Percentiles rank a stretch among this genome's conserved stretches.
These are phyloP conservation scores for Aphrophora alni DNA, from an alignment of 2,888 invertebrate species.

Conservation along the genomic window DNA sequence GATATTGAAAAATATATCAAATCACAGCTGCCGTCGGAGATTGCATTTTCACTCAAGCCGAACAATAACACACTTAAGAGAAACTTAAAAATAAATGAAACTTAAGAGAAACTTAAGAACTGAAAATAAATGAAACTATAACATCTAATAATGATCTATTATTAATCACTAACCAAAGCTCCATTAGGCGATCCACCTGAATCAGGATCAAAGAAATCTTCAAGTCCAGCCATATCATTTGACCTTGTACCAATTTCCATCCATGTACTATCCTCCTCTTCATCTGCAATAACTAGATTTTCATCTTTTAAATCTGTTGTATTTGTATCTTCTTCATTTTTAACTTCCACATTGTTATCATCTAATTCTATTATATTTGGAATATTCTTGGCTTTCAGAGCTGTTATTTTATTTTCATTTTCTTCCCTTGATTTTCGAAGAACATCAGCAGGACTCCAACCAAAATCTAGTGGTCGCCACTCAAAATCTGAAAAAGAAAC, in stretches of 20 bases:
- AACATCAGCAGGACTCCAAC: slow-evolving; percentile 91
- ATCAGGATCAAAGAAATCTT: slow-evolving; percentile 52
- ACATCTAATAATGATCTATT: too few species aligned
- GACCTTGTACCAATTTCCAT: slow-evolving; percentile 92
- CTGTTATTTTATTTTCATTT: slow-evolving; percentile 39
- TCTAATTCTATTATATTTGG: slow-evolving; percentile 28
- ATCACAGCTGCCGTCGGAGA: too few species aligned
- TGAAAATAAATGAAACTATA: too few species aligned
- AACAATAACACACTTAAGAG: too few species aligned
- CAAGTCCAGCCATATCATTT: slow-evolving; percentile 78
- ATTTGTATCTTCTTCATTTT: slow-evolving; percentile 54
- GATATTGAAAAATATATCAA: too few species aligned
- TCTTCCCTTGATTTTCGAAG: slow-evolving; percentile 63
- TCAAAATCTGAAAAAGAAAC: slow-evolving; percentile 64
- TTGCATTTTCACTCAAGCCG: too few species aligned
- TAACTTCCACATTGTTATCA: slow-evolving; percentile 49
- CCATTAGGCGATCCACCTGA: slow-evolving; percentile 67
- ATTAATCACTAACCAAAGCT: slow-evolving; percentile 60
- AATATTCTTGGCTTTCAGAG: slow-evolving; percentile 6
- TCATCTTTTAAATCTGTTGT: slow-evolving; percentile 53
- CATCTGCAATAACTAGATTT: slow-evolving; percentile 49
- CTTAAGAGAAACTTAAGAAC: too few species aligned
- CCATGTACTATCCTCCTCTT: slow-evolving; percentile 60
- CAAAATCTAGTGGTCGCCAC: slow-evolving; percentile 93
- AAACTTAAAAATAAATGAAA: too few species aligned